Conservation (phyloP, 2,113 vertebrate genomes). For the Peromyscus maniculatus region DNA sequence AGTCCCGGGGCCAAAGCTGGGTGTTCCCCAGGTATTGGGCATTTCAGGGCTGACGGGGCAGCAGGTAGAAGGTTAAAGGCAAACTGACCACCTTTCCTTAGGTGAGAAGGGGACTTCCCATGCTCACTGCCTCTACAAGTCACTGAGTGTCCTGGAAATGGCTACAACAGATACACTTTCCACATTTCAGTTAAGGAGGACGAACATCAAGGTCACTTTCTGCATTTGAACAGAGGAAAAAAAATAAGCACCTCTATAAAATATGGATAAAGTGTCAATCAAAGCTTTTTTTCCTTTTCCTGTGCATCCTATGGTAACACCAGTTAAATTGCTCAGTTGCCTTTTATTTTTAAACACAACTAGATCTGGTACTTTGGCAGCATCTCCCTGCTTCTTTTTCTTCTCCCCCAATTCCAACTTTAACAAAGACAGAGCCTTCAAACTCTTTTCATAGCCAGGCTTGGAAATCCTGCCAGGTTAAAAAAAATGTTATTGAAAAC, state of each 20-base stretch:
- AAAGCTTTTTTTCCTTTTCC: slow-evolving; percentile 62
- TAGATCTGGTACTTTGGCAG: slow-evolving; percentile 86
- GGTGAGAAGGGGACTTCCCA: slow-evolving; percentile 68
- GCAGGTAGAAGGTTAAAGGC: slow-evolving; percentile 59
- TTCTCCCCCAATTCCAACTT: neutral
- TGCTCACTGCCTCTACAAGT: slow-evolving; percentile 33
- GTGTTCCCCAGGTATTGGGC: neutral
- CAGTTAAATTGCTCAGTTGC: slow-evolving; percentile 82
- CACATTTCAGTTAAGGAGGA: slow-evolving; percentile 82
- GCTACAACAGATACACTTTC: slow-evolving; percentile 79
- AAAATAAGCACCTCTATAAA: slow-evolving; percentile 78
- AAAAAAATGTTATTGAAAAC: slow-evolving; percentile 94
- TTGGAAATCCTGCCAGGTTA: slow-evolving; percentile 92
- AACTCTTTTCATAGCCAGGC: slow-evolving; percentile 90
- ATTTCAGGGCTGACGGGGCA: neutral
- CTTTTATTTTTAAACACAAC: slow-evolving; percentile 88
- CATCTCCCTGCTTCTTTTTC: slow-evolving; percentile 62
- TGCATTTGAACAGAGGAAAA: slow-evolving; percentile 81
- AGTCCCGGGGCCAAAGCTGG: neutral
- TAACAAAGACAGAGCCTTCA: slow-evolving; percentile 89
- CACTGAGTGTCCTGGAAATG: slow-evolving; percentile 78
- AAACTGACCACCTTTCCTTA: slow-evolving; percentile 57
- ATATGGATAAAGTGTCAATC: slow-evolving; percentile 85
- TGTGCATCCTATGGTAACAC: slow-evolving; percentile 83
- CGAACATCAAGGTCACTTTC: slow-evolving; percentile 86